Evolutionary conservation across 2,888 invertebrate genomes (phyloP).

Genomic region (Drosophila vallismaia): DNA sequence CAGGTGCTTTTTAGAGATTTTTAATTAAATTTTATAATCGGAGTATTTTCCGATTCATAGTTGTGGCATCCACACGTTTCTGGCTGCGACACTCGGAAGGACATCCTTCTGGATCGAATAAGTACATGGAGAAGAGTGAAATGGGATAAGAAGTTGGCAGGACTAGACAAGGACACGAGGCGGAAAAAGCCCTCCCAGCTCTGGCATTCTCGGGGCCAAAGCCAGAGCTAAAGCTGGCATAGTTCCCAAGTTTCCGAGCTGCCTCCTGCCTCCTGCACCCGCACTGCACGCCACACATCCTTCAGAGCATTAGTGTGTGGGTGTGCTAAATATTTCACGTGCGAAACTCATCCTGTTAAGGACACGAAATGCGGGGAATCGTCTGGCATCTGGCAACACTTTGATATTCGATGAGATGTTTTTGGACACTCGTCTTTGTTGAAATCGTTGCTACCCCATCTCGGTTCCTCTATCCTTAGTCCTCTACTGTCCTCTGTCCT

Average conservation of each 20-base stretch:
- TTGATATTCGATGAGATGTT: slow-evolving; percentile 71
- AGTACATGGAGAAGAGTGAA: background rate
- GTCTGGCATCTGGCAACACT: slow-evolving; percentile 67
- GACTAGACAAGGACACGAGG: background rate
- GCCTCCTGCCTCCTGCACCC: background rate
- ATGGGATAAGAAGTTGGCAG: background rate
- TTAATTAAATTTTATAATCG: background rate
- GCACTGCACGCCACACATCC: slow-evolving; percentile 21
- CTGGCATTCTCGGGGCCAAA: slow-evolving; percentile 5
- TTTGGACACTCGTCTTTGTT: slow-evolving; percentile 10
- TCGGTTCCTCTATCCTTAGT: background rate
- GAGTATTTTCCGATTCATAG: background rate
- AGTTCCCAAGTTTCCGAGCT: slow-evolving; percentile 8
- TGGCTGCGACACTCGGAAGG: background rate
- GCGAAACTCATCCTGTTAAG: slow-evolving; percentile 53
- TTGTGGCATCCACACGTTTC: background rate
- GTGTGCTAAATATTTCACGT: slow-evolving; percentile 54
- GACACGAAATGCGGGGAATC: slow-evolving; percentile 58
- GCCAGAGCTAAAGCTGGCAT: slow-evolving; percentile 17
- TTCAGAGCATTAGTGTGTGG: slow-evolving; percentile 3
- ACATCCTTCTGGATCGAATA: background rate
- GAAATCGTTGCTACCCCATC: slow-evolving; percentile 6
- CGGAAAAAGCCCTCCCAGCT: background rate
- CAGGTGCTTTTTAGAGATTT: background rate
- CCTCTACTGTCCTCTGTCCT: slow-evolving; percentile 7